Evolutionary conservation across 2,888 invertebrate genomes (phyloP).

Genomic region (Spatulosminthurus flaviceps): DNA sequence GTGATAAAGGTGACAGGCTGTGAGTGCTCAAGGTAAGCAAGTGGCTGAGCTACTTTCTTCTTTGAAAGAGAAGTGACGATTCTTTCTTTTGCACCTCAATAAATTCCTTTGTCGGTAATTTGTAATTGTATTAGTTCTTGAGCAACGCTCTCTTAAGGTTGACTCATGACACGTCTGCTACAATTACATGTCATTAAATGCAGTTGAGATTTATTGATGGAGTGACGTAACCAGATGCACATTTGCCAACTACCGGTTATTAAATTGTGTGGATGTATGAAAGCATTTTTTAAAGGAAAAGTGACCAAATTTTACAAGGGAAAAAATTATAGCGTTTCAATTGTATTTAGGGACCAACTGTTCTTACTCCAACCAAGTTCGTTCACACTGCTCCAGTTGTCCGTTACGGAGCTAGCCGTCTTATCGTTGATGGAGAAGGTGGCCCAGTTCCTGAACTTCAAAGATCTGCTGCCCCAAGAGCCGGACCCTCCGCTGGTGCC

Average conservation of each 20-base stretch:
- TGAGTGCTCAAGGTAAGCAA: slow-evolving; percentile 35
- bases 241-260: not conserved
- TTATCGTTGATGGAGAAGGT: slow-evolving; percentile 61
- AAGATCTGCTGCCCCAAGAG: slow-evolving; percentile 57
- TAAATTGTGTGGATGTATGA: no score
- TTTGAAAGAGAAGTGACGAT: not conserved
- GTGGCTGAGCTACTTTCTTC: slow-evolving; percentile 20
- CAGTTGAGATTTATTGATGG: not conserved
- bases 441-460: slow-evolving; percentile 60
- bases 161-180: not conserved
- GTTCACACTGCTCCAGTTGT: slow-evolving; percentile 62
- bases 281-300: no score
- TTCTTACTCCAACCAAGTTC: slow-evolving; percentile 65
- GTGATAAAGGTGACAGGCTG: slow-evolving; percentile 18
- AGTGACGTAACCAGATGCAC: not conserved
- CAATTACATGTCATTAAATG: slow-evolving; percentile 3
- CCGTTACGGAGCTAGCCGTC: slow-evolving; percentile 61
- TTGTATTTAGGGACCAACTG: slow-evolving; percentile 66
- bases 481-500: slow-evolving; percentile 45
- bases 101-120: slow-evolving; percentile 5
- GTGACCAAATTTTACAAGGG: not conserved
- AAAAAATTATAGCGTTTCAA: not conserved
- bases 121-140: slow-evolving; percentile 1
- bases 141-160: not conserved
- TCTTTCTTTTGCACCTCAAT: slow-evolving; percentile 11